Percentiles rank a stretch among this genome's conserved stretches.
phyloP scores from a whole-genome alignment of 2,888 invertebrate genomes.

The Drosophila putrida region DNA sequence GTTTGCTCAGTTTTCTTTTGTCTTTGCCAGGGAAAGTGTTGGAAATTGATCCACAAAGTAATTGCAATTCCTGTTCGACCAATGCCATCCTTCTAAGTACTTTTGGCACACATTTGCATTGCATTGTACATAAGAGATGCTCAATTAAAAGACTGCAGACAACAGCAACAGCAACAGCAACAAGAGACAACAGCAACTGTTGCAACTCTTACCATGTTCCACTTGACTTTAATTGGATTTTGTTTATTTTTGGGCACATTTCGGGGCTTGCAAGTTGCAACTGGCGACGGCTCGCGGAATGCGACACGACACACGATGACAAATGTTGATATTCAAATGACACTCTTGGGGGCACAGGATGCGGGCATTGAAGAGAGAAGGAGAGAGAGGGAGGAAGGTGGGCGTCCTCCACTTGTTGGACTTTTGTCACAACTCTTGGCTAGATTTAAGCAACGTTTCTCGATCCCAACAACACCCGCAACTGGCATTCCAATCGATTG shows the following conservation, averaged over 20 bases:
- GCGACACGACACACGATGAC: slow-evolving; percentile 80
- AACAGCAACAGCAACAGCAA: slow-evolving; percentile 24
- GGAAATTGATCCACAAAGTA: slow-evolving; percentile 65
- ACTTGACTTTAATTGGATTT: slow-evolving; percentile 75
- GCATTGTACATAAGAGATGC: slow-evolving; percentile 55
- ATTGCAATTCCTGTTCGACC: slow-evolving; percentile 51
- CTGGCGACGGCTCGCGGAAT: slow-evolving; percentile 56
- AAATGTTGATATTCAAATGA: slow-evolving; percentile 81
- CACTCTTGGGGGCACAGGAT: slow-evolving; percentile 61
- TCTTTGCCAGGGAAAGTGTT: slow-evolving; percentile 70
- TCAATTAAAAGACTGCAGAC: slow-evolving; percentile 68
- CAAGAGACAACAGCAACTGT: slow-evolving; percentile 28
- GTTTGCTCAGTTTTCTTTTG: slow-evolving; percentile 15
- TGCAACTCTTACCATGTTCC: slow-evolving; percentile 40
- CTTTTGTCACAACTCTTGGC: slow-evolving; percentile 60
- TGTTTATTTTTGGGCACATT: slow-evolving; percentile 78
- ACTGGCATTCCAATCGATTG: slow-evolving; percentile 74
- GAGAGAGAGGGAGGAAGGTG: background rate
- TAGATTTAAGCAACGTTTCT: slow-evolving; percentile 13
- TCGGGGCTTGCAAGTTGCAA: slow-evolving; percentile 48
- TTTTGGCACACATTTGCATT: slow-evolving; percentile 70
- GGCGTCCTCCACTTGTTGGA: slow-evolving; percentile 49
- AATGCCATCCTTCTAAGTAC: slow-evolving; percentile 60
- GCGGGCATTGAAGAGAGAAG: slow-evolving; percentile 26
- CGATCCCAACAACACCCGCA: slow-evolving; percentile 64